Conservation (phyloP, 2,888 invertebrate species). For the Sinodicranocentrus sp. region DNA sequence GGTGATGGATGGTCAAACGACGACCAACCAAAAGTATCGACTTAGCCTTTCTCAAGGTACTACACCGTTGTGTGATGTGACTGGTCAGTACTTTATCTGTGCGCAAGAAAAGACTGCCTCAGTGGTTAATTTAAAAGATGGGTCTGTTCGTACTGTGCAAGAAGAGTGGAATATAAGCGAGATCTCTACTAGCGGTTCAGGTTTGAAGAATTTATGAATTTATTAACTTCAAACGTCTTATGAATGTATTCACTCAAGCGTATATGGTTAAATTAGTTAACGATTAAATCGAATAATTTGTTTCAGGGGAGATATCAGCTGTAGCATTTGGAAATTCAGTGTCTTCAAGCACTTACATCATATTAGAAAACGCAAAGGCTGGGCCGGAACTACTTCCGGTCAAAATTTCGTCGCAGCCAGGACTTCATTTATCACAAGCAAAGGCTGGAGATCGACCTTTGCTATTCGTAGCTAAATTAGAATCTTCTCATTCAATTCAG, state of each 20-base stretch:
- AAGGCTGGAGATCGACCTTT: conserved; percentile 47
- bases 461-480: conserved; percentile 66
- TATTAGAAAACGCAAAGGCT: conserved; percentile 70
- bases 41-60: conserved; percentile 11
- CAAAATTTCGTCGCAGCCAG: conserved; percentile 41
- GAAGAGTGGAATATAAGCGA: conserved; percentile 41
- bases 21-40: conserved; percentile 30
- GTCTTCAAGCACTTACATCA: conserved; percentile 60
- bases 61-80: conserved; percentile 47
- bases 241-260: too few relatives aligned
- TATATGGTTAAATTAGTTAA: too few relatives aligned
- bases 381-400: conserved; percentile 71
- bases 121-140: conserved; percentile 70
- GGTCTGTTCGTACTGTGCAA: conserved; percentile 61
- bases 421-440: conserved; percentile 59
- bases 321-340: conserved; percentile 66
- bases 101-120: conserved; percentile 49
- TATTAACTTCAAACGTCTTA: too few relatives aligned
- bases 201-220: conserved; percentile 5
- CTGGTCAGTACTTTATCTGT: conserved; percentile 70
- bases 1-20: conserved; percentile 36
- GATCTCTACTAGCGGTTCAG: conserved; percentile 55
- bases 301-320: conserved; percentile 51
- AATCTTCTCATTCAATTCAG: conserved; percentile 58
- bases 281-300: too few relatives aligned